A percentile compares a stretch with the other conserved stretches of the same genome.
phyloP scores from a whole-genome alignment of 2,888 invertebrate genomes.

The Hypercompe scribonia region DNA sequence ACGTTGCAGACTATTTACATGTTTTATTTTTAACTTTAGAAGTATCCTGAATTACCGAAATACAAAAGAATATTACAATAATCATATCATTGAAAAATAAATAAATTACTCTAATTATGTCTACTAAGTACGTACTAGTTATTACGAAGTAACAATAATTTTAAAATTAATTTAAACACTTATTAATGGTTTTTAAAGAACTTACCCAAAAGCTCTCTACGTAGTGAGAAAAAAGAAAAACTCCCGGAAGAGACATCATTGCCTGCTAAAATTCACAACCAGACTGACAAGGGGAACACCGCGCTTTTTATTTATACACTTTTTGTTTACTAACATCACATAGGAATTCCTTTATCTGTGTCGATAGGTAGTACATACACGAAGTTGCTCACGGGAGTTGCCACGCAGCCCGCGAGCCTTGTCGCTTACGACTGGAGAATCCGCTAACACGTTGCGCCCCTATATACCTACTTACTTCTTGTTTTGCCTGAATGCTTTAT shows the following conservation, averaged over 20 bases:
- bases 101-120: constrained; percentile 26
- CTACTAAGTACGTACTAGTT: constrained; percentile 13
- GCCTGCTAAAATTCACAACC: constrained; percentile 68
- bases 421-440: constrained; percentile 70
- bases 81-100: constrained; percentile 37
- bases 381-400: constrained; percentile 52
- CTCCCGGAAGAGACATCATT: constrained; percentile 81
- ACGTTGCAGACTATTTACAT: constrained; percentile 26
- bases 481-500: constrained; percentile 78
- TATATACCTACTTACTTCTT: constrained; percentile 81
- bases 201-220: constrained; percentile 84
- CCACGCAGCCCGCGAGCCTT: constrained; percentile 64
- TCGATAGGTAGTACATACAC: constrained; percentile 54
- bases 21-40: constrained; percentile 39
- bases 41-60: constrained; percentile 33
- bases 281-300: constrained; percentile 70
- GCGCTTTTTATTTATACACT: constrained; percentile 80
- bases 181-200: constrained; percentile 40
- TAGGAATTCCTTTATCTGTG: constrained; percentile 69
- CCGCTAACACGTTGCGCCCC: constrained; percentile 70
- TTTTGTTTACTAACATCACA: constrained; percentile 85
- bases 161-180: constrained; percentile 16
- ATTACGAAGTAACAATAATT: constrained; percentile 4
- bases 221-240: constrained; percentile 79
- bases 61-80: constrained; percentile 42